Conservation (phyloP, 2,113 vertebrate species). For the Chionis minor region DNA sequence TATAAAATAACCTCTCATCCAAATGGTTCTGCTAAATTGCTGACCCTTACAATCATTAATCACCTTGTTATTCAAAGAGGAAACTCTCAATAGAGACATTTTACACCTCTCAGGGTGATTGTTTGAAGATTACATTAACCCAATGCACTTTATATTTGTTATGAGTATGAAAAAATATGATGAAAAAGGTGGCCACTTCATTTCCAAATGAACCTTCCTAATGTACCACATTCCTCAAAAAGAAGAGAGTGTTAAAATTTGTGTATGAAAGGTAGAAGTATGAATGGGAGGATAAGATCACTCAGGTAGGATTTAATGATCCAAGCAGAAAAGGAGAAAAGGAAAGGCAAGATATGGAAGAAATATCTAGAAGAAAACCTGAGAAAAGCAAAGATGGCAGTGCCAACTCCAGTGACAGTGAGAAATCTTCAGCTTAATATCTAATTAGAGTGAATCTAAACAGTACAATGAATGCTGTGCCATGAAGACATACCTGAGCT, state of each 20-base stretch:
- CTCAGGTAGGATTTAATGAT: neutral
- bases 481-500: neutral
- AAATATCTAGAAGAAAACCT: neutral
- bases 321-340: neutral
- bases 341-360: neutral
- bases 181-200: neutral
- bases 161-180: constrained; percentile 10
- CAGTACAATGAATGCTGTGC: neutral
- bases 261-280: neutral
- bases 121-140: neutral
- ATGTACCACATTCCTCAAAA: neutral
- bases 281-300: neutral
- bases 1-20: neutral
- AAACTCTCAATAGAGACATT: neutral
- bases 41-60: neutral
- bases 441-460: neutral
- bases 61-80: neutral
- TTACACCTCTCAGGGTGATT: neutral
- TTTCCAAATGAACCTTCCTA: neutral
- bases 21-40: neutral
- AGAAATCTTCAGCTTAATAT: neutral
- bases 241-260: neutral
- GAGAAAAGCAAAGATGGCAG: neutral
- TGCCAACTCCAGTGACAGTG: neutral
- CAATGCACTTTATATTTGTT: neutral